Percentiles rank a stretch among this genome's conserved stretches.
These are phyloP conservation scores for Haliclystus octoradiatus DNA, from an alignment of 30 jellyfish, hydroid and myxozoan species.

Conservation along the genomic window DNA sequence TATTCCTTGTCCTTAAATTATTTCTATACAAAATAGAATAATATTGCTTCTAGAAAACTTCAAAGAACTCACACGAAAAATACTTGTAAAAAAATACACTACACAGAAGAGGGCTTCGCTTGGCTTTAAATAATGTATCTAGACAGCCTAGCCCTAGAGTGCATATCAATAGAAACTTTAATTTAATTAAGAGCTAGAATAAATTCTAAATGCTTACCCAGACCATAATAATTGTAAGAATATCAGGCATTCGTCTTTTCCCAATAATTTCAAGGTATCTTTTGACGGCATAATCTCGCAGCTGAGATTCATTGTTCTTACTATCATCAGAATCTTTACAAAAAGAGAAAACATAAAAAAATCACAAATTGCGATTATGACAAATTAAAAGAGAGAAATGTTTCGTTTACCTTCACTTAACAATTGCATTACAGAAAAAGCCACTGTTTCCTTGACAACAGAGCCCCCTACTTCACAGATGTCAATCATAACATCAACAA, in stretches of 20 bases:
- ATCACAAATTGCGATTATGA: not conserved
- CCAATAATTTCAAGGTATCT: conserved; percentile 56
- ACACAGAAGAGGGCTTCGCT: too few species aligned
- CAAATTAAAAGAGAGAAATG: not conserved
- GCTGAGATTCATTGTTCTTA: not conserved
- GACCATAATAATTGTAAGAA: conserved; percentile 36
- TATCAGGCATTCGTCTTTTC: conserved; percentile 58
- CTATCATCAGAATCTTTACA: not conserved
- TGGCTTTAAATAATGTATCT: too few species aligned
- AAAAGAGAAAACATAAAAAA: not conserved
- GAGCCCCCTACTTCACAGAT: conserved; percentile 75
- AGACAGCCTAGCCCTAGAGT: too few species aligned
- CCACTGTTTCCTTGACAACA: conserved; percentile 55
- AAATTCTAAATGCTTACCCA: conserved; percentile 63
- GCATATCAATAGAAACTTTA: too few species aligned
- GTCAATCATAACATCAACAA: conserved; percentile 64
- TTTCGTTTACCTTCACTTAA: conserved; percentile 68
- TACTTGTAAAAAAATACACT: too few species aligned
- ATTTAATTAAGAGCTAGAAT: too few species aligned
- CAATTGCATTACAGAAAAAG: conserved; percentile 63
- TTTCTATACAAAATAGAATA: too few species aligned
- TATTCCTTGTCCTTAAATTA: too few species aligned
- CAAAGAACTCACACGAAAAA: too few species aligned
- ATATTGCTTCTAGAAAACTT: too few species aligned
- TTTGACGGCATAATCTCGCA: conserved; percentile 43